A percentile compares a stretch with the other conserved stretches of the same genome.
Conservation (phyloP, 64 coral and sea anemone species). For the Montipora foliosa region DNA sequence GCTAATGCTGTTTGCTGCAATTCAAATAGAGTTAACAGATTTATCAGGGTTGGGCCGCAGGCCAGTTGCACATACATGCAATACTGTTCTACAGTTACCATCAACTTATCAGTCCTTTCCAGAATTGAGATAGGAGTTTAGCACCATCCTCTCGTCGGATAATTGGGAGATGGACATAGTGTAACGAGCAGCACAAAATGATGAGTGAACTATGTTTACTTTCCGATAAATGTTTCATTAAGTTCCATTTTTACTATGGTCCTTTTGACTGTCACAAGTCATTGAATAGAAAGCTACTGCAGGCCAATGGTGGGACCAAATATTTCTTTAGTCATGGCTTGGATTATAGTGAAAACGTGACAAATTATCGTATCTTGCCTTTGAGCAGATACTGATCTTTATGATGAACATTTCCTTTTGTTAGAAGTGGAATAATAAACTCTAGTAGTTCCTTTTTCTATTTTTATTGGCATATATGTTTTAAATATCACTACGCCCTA, state of each 20-base stretch:
- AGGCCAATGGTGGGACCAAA: too few species aligned
- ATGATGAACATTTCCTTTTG: not conserved
- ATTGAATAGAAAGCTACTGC: too few species aligned
- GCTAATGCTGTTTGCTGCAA: not conserved
- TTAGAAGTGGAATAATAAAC: too few species aligned
- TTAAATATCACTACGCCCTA: too few species aligned
- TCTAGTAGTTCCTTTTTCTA: too few species aligned
- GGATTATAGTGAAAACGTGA: too few species aligned
- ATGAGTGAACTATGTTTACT: not conserved
- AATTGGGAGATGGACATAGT: slow-evolving; percentile 60
- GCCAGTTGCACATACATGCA: slow-evolving; percentile 60
- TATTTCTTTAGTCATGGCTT: too few species aligned
- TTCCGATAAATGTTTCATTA: not conserved
- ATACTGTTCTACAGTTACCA: slow-evolving; percentile 33
- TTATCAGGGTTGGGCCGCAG: slow-evolving; percentile 38
- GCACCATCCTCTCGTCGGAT: slow-evolving; percentile 14
- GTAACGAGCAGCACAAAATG: not conserved
- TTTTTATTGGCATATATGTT: too few species aligned
- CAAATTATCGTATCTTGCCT: too few species aligned
- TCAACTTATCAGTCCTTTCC: slow-evolving; percentile 63
- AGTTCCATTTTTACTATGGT: not conserved
- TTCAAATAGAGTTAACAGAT: not conserved
- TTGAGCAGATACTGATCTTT: not conserved
- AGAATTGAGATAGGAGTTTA: slow-evolving; percentile 61
- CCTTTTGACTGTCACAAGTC: too few species aligned